These are phyloP conservation scores for Metridium senile DNA, from an alignment of 92 coral and sea anemone genomes.

Conservation along the genomic window DNA sequence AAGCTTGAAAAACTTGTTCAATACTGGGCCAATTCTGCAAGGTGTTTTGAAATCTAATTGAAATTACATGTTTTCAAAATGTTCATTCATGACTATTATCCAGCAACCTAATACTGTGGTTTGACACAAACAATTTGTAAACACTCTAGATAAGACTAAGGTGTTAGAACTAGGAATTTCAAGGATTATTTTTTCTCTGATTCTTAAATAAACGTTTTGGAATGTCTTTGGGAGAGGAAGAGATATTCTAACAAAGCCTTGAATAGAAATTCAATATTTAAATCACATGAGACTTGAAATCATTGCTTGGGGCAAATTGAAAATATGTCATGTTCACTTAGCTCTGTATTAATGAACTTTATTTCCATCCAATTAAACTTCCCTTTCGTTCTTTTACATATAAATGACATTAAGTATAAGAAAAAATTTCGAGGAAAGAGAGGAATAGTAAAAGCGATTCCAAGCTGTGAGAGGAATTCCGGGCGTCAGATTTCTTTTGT, in stretches of 20 bases:
- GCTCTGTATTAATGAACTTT: not conserved
- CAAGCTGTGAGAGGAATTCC: not conserved
- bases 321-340: not conserved
- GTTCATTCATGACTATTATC: not conserved
- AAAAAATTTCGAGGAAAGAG: not conserved
- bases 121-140: not conserved
- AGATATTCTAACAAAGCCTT: no score
- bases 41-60: not conserved
- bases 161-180: not conserved
- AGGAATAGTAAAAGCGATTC: not conserved
- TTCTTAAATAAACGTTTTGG: not conserved
- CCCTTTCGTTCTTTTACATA: not conserved
- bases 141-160: not conserved
- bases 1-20: no score
- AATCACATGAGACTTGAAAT: no score
- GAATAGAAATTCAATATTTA: no score
- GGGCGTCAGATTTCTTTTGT: slow-evolving; percentile 7
- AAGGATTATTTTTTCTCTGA: not conserved
- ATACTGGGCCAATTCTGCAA: not conserved
- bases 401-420: not conserved
- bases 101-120: not conserved
- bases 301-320: not conserved
- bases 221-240: not conserved
- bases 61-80: slow-evolving; percentile 5
- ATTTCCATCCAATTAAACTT: not conserved